phyloP scores from a whole-genome alignment of 2,797 vertebrate genomes.

The Chloroceryle inda region DNA sequence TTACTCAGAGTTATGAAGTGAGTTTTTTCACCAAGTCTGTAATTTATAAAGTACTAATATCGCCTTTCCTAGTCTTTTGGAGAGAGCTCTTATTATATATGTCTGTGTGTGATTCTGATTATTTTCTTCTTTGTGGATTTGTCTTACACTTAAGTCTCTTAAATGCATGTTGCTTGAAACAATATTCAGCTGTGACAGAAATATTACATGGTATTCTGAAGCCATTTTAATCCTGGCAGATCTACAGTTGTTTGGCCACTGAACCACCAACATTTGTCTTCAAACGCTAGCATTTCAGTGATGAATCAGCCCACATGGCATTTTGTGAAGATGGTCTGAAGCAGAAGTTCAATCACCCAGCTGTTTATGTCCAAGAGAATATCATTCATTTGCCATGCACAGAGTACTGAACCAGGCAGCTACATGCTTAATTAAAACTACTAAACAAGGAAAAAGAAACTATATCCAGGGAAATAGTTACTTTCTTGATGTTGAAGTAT shows the following conservation, averaged over 20 bases:
- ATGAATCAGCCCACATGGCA: not conserved
- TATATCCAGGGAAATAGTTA: not conserved
- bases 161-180: not conserved
- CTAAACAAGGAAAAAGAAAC: not conserved
- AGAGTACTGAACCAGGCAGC: not conserved
- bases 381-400: fast-evolving
- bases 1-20: not conserved
- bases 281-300: not conserved
- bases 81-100: fast-evolving
- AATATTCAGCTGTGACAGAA: not conserved
- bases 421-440: not conserved
- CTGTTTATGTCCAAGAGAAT: not conserved
- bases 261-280: not conserved
- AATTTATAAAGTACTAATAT: not conserved
- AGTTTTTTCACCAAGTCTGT: not conserved
- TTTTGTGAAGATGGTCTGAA: not conserved
- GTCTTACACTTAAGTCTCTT: not conserved
- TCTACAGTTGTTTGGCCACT: not conserved
- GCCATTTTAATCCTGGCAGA: not conserved
- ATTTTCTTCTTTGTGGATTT: not conserved
- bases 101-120: not conserved
- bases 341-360: not conserved
- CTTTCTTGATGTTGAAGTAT: not conserved
- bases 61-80: not conserved
- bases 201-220: not conserved